Evolutionary conservation across 1,140 invertebrate species (phyloP), one percentile per base, ranked within the genome.

Genomic region (Sycophaga agraensis): DNA sequence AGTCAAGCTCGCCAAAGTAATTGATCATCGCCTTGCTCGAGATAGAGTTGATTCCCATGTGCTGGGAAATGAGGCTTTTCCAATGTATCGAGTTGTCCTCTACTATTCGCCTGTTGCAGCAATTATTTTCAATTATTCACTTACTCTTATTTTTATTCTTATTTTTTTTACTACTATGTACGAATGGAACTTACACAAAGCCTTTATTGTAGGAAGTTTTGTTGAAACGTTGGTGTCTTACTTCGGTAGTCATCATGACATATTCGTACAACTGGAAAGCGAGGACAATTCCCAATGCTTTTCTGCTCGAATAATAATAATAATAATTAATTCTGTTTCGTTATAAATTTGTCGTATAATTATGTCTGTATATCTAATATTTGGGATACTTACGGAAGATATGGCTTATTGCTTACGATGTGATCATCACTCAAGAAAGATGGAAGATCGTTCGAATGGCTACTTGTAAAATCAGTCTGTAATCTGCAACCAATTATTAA

Each of bases 351-450:
- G 11, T 6, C 28, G 28, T 31, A 11, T 31, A 4, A 31, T 31
- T 31, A 31, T n/a, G n/a, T n/a, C n/a, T n/a, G n/a, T n/a, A 11
- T 11, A 31, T 31, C 5, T 31, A 31, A 31, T 31, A 31, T 6
- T 6, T 4, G 28, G 5, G 28, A 28, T 24, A 76, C 76, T 75
- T 72, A 85, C 84, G 81, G 75, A 42, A 86, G 76, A 70, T 83
- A 85, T 24, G 86, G 85, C 68, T 82, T 83, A 65, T 87, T 87
- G 21, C 77, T 80, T 17, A 81, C 68, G 50, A 86, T 81, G 45
- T 82, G 74, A 14, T 79, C 71, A 68, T 87, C 84, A 48, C 80
- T 78, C 42, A 87, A 71, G 63, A 85, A 82, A 58, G 75, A 70
- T 0, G 76, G 76, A 16, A 68, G 24, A 37, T 69, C 55, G 11